Conservation (phyloP, 2,113 vertebrate species). For the Stercorarius parasiticus region DNA sequence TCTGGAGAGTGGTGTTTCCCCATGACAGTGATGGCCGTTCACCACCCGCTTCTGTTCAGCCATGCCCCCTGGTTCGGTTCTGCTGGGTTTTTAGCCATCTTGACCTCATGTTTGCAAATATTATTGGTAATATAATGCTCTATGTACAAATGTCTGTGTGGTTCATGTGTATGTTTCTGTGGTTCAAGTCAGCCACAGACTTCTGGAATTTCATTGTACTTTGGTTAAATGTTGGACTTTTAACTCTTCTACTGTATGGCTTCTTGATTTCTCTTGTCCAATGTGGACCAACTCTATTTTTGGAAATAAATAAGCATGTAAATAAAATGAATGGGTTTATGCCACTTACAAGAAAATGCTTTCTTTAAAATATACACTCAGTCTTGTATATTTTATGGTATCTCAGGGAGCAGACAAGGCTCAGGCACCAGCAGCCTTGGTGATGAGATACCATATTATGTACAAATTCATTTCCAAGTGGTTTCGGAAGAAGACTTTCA, state of each 20-base stretch:
- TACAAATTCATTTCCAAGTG: constrained; percentile 39
- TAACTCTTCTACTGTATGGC: constrained; percentile 59
- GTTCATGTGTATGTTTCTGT: constrained; percentile 64
- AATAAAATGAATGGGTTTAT: constrained; percentile 70
- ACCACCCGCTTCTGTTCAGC: constrained; percentile 50
- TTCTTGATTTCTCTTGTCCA: constrained; percentile 63
- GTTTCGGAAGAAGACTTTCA: background rate
- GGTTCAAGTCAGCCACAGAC: constrained; percentile 58
- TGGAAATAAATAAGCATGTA: constrained; percentile 70
- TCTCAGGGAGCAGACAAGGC: background rate
- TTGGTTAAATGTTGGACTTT: constrained; percentile 67
- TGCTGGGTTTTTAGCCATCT: constrained; percentile 66
- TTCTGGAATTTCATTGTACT: constrained; percentile 65
- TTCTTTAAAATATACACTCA: constrained; percentile 51
- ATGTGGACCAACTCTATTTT: constrained; percentile 67
- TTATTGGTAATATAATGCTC: constrained; percentile 68
- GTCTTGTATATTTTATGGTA: constrained; percentile 60
- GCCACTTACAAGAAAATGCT: constrained; percentile 66
- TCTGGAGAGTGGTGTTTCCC: constrained; percentile 23
- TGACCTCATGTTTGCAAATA: constrained; percentile 73
- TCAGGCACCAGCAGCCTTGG: background rate
- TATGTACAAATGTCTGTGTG: constrained; percentile 65
- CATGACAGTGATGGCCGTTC: constrained; percentile 1
- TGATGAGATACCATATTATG: constrained; percentile 47
- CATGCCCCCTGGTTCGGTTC: constrained; percentile 31